phyloP scores from a whole-genome alignment of 2,888 invertebrate species.

The Furcula furcula region DNA sequence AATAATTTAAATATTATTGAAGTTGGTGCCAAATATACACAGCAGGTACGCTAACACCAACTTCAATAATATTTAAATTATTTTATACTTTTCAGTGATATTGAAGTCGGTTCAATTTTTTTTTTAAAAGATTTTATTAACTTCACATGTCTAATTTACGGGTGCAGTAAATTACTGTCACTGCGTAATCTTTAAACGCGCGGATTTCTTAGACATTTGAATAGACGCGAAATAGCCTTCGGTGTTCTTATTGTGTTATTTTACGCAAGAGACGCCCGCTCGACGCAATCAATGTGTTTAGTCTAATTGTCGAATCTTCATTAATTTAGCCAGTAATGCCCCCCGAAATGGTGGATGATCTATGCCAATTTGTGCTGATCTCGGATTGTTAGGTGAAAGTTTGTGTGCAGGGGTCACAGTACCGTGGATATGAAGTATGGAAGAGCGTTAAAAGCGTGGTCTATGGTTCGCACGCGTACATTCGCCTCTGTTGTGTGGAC shows the following conservation, averaged over 20 bases:
- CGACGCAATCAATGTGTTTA: slow-evolving; percentile 34
- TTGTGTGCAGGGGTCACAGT: slow-evolving; percentile 15
- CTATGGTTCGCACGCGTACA: slow-evolving; percentile 39
- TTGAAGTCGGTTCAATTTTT: too few relatives aligned
- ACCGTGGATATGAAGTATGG: slow-evolving; percentile 25
- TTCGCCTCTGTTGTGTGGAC: slow-evolving; percentile 35
- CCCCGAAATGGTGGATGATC: slow-evolving; percentile 24
- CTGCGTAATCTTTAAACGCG: slow-evolving; percentile 30
- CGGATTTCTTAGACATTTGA: slow-evolving; percentile 40
- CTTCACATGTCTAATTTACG: too few relatives aligned
- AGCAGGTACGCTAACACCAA: too few relatives aligned
- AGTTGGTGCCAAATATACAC: too few relatives aligned
- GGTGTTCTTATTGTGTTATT: slow-evolving; percentile 44
- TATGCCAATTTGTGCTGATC: slow-evolving; percentile 21
- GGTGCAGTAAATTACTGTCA: slow-evolving; percentile 23
- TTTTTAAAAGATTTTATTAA: too few relatives aligned
- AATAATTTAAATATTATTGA: too few relatives aligned
- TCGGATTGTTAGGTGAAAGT: slow-evolving; percentile 16
- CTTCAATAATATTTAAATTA: too few relatives aligned
- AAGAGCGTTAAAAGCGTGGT: slow-evolving; percentile 38
- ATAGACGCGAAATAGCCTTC: slow-evolving; percentile 43
- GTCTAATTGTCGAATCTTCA: slow-evolving; percentile 61
- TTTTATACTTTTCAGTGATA: too few relatives aligned
- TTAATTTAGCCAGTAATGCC: slow-evolving; percentile 50
- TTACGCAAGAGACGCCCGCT: slow-evolving; percentile 49